Evolutionary conservation across 2,113 vertebrate genomes (phyloP), one percentile per base, ranked within the genome.

Genomic region (Dromas ardeola): DNA sequence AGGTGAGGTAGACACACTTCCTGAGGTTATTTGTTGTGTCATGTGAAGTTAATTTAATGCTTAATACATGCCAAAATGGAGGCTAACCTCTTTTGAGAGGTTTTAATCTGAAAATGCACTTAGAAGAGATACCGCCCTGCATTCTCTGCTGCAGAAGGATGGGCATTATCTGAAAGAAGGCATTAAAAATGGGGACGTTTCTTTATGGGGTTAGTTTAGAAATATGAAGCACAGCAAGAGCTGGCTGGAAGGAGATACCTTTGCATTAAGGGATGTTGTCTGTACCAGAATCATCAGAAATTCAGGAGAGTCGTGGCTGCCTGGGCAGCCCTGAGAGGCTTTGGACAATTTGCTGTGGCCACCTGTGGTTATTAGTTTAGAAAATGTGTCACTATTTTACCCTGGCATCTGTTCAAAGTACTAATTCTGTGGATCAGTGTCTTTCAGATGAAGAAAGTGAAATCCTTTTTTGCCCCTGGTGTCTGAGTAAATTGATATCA

Each of bases 401-500:
- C 20, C 90, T 98, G 95, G 94, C 82, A 78, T 70, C 79, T 69
- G 15, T 91, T 96, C 91, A 91, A 95, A 94, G 81, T 49, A 77
- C 20, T 97, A 96, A 97, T 96, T 97, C 89, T 65, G 81, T 93
- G 92, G 84, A 82, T 89, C 70, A 88, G 96, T 86, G 67, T 95
- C 93, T 97, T 96, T 94, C 91, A 94, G 95, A 96, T 71, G 83
- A 95, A 95, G 93, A 78, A 95, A 95, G 83, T 92, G 85, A 97
- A 97, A 96, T 47, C 73, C 62, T 86, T 94, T 93, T 62, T 97
- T 97, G 92, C 97, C 90, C 81, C 81, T 21, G 91, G 87, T 97
- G 74, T 36, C 85, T 96, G 83, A 97, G 93, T 93, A 97, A 93
- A 95, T 93, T 96, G 95, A 95, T 93, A 95, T 95, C 93, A 95